Base-by-base conservation (phyloP, 2,113 vertebrate species). In the Genyomyrus donnyi region DNA sequence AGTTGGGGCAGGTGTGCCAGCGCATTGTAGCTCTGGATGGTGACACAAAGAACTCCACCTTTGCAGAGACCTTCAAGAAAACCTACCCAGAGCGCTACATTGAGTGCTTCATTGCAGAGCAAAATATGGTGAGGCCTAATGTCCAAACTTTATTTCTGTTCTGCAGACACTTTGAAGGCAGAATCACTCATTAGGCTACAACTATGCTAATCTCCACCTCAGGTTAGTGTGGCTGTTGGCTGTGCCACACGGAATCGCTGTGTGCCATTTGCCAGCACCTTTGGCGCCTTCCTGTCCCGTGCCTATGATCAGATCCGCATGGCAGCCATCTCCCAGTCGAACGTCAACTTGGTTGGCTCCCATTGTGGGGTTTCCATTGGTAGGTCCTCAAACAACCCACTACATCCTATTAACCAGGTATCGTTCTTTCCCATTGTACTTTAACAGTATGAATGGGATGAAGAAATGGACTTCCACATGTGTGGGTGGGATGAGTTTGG, bases 261-360 rank as follows among this genome's bases (percentile, higher is more conserved):
- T 0, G 94, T 97, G 50, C 91, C 95, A 0, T 98, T 98, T 90
- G 97, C 94, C 88, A 97, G 96, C 91, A 96, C 97, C 0, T 98
- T 97, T 17, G 94, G 96, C 0, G 96, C 97, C 4, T 97, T 98
- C 94, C 74, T 97, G 4, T 95, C 95, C 0, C 94, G 96, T 62
- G 97, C 96, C 1, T 98, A 97, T 52, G 97, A 97, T 92, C 97
- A 98, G 89, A 97, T 98, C 91, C 95, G 96, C 10, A 97, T 98
- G 97, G 97, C 94, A 0, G 97, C 97, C 58, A 96, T 97, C 91
- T 98, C 97, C 11, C 97, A 96, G 92, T 91, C 96, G 0, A 97
- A 97, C 6, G 95, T 97, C 88, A 98, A 97, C 92, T 94, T 98
- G 13, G 95, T 95, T 0, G 97, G 97, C 0, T 98, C 97, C 56